A percentile compares a stretch with the other conserved stretches of the same genome.
Evolutionary conservation across 2,113 vertebrate species (phyloP).

Genomic region (Porphyrio hochstetteri): DNA sequence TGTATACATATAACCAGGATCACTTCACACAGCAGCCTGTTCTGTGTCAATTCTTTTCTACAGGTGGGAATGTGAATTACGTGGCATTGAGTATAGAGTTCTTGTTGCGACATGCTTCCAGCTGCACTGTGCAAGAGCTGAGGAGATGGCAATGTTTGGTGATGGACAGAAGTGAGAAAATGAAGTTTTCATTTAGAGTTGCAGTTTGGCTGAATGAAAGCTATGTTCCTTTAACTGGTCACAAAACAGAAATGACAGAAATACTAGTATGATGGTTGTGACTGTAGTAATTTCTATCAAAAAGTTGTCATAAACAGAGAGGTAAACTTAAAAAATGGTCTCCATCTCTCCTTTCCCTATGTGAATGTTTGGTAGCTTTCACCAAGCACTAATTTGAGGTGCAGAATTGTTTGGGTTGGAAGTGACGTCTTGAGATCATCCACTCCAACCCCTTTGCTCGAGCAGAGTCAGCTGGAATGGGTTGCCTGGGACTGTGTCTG

Average conservation of each 20-base stretch:
- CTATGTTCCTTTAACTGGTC: background rate
- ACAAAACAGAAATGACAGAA: background rate
- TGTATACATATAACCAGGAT: background rate
- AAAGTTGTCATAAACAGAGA: background rate
- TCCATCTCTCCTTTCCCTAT: background rate
- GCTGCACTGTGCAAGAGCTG: background rate
- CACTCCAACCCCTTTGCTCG: background rate
- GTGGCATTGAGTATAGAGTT: background rate
- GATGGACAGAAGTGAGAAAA: background rate
- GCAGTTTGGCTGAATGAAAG: background rate
- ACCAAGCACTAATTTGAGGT: background rate
- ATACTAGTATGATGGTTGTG: background rate
- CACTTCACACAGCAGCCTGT: background rate
- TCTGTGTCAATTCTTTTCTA: background rate
- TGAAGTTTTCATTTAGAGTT: background rate
- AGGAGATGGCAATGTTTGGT: background rate
- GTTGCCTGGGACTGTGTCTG: background rate
- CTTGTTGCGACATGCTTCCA: background rate
- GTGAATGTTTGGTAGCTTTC: background rate
- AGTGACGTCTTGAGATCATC: background rate
- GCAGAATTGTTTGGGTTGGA: background rate
- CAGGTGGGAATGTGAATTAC: background rate
- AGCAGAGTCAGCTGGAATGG: background rate
- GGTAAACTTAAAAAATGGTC: background rate
- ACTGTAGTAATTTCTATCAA: background rate